These are phyloP conservation scores for Nomada lathburiana DNA, from an alignment of 2,888 invertebrate genomes.

Conservation along the genomic window DNA sequence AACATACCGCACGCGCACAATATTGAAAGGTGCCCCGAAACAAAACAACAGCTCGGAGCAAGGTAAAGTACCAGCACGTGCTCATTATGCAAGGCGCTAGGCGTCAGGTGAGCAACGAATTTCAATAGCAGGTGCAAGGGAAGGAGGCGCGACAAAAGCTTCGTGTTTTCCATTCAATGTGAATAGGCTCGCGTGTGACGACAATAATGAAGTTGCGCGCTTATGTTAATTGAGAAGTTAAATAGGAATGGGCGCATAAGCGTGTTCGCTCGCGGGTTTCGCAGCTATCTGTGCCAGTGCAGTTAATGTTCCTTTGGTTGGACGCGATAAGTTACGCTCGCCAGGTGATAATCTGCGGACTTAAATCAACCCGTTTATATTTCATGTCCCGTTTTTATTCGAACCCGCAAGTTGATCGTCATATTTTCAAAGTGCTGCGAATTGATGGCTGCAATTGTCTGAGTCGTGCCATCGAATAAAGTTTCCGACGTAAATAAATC, in stretches of 20 bases:
- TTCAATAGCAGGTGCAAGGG: constrained; percentile 58
- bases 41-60: background rate
- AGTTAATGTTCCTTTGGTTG: constrained; percentile 74
- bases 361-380: constrained; percentile 70
- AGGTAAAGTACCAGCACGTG: constrained; percentile 50
- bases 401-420: background rate
- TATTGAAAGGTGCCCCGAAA: background rate
- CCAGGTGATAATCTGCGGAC: constrained; percentile 70
- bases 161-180: constrained; percentile 66
- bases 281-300: constrained; percentile 68
- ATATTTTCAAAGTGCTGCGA: background rate
- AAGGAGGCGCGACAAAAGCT: constrained; percentile 53
- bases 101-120: constrained; percentile 59
- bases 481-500: background rate
- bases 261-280: constrained; percentile 64
- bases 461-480: background rate
- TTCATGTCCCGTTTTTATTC: constrained; percentile 13
- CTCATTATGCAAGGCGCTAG: constrained; percentile 44
- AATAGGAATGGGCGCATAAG: constrained; percentile 80
- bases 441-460: background rate
- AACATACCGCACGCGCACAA: background rate
- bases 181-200: constrained; percentile 60
- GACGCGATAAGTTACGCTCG: constrained; percentile 74
- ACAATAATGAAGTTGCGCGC: constrained; percentile 78
- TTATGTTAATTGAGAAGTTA: constrained; percentile 81